Base-by-base conservation (phyloP, 2,797 vertebrate species). In the Sebastes dallii region DNA sequence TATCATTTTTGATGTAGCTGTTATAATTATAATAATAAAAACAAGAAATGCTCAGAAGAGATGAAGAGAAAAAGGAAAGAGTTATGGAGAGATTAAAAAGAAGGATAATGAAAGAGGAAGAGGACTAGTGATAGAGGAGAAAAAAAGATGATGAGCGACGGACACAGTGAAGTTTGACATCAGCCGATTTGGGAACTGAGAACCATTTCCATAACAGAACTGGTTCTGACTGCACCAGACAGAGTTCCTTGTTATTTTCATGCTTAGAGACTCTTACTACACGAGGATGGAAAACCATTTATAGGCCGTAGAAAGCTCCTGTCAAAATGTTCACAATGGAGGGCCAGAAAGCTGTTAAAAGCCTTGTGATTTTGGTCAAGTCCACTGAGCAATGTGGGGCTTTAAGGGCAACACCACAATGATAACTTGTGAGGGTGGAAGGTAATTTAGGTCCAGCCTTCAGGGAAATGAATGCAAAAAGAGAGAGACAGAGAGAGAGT, bases 381-480 rank as follows among this genome's bases (percentile, higher is more conserved):
- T 75, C 75, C 8, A 61, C 79, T 39, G 72, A 85, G 86, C 66
- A 50, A 73, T 8, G 56, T 7, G 66, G 30, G 78, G 78, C 74
- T 85, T 78, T 75, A 68, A 82, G 82, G 74, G 68, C 65, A 86
- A 84, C 80, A 68, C 56, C 58, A 71, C 74, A 58, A 66, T 32
- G 76, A 92, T 88, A 88, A 91, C 88, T 90, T 83, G 62, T n/a
- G 78, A 80, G 60, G 80, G 75, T 39, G 54, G 46, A 66, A 86
- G 87, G 84, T 88, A 89, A 92, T 93, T 92, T 84, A 82, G 84
- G 82, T 90, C 78, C 76, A 56, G 80, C 56, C 79, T 76, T 80
- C 68, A 18, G 84, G 83, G 77, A 77, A 54, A 74, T 5, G 22
- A 79, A 89, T 88, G 83, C 80, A 86, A 77, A 87, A 80, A 74